Evolutionary conservation across 2,113 vertebrate genomes (phyloP).

Genomic region (Rana temporaria): DNA sequence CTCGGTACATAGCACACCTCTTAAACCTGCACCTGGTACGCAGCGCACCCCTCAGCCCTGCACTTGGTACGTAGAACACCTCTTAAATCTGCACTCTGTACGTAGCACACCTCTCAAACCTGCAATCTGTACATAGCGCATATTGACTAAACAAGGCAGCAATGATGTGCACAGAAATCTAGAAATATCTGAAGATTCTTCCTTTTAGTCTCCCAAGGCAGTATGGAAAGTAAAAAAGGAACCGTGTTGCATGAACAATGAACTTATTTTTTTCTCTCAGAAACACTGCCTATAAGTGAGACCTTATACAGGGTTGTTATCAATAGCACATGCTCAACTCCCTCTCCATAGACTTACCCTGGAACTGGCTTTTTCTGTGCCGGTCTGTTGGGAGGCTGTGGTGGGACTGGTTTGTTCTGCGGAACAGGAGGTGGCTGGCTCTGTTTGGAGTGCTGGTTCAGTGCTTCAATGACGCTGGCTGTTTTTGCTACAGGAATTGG

Average conservation of each 20-base stretch:
- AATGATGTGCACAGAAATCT: no score
- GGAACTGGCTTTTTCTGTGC: constrained; percentile 80
- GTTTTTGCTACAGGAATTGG: constrained; percentile 81
- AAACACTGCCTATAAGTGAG: not conserved
- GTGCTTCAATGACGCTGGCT: constrained; percentile 80
- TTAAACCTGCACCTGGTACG: no score
- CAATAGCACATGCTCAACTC: no score
- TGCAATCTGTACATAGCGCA: no score
- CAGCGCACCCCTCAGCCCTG: no score
- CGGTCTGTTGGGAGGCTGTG: constrained; percentile 77
- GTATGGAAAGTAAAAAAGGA: not conserved
- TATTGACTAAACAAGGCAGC: no score
- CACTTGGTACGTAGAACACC: no score
- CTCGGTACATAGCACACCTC: no score
- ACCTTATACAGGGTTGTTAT: no score
- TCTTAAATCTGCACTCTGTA: no score
- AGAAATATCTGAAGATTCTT: no score
- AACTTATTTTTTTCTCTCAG: not conserved
- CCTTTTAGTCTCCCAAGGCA: not conserved
- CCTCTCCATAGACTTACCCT: constrained; percentile 73
- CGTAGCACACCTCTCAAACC: no score
- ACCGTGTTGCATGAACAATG: not conserved
- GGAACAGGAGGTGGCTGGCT: constrained; percentile 65
- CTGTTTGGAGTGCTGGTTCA: constrained; percentile 83
- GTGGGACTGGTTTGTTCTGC: constrained; percentile 73